Conservation (phyloP, 2,797 vertebrate genomes). For the Sandelia bainsii region DNA sequence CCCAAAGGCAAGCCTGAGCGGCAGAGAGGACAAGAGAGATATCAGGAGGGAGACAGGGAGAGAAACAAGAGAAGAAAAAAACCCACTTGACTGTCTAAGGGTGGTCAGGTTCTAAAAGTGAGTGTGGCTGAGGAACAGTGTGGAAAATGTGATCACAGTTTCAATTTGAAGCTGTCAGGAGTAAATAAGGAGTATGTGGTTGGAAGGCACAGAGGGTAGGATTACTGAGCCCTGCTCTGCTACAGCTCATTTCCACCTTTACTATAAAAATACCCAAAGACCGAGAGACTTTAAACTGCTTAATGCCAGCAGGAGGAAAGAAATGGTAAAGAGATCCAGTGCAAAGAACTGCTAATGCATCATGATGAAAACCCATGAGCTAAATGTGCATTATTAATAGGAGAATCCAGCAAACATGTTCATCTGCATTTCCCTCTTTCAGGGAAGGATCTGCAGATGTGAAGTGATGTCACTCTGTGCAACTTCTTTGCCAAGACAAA, state of each 20-base stretch:
- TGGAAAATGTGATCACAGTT: conserved; percentile 82
- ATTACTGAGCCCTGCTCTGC: conserved; percentile 67
- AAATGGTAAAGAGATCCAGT: conserved; percentile 43
- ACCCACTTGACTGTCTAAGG: conserved; percentile 35
- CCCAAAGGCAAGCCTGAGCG: conserved; percentile 33
- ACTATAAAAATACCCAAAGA: conserved; percentile 39
- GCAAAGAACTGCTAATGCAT: conserved; percentile 29
- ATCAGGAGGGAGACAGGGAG: conserved; percentile 41
- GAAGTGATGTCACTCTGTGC: conserved; percentile 58
- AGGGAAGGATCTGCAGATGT: conserved; percentile 49
- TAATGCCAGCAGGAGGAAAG: conserved; percentile 50
- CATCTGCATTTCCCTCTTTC: conserved; percentile 30
- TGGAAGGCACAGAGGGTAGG: conserved; percentile 63
- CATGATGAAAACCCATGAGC: conserved; percentile 19
- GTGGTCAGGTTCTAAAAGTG: conserved; percentile 35
- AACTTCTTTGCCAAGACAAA: conserved; percentile 61
- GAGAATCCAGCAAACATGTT: conserved; percentile 27
- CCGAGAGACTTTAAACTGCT: conserved; percentile 60
- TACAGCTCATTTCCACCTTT: conserved; percentile 70
- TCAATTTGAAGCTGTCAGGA: conserved; percentile 80
- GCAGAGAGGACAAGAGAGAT: conserved; percentile 46
- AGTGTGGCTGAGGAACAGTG: conserved; percentile 56
- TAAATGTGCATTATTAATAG: conserved; percentile 29
- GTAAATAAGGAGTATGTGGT: conserved; percentile 75
- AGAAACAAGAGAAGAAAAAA: conserved; percentile 21